A percentile compares a stretch with the other conserved stretches of the same genome.
Evolutionary conservation across 92 coral and sea anemone genomes (phyloP).

Genomic region (Epizoanthus ramosus): DNA sequence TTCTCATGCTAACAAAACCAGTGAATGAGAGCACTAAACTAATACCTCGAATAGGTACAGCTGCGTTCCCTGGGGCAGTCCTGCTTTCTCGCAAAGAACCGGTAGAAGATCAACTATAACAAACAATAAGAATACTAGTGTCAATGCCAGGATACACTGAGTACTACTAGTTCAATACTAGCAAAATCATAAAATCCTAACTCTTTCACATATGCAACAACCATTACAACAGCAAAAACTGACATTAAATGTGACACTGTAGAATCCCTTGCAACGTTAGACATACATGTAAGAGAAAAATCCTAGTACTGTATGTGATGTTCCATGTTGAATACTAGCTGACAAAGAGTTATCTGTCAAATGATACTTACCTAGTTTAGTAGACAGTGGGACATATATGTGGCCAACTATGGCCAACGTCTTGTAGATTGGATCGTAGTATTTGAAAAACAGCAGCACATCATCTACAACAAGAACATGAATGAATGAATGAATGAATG

Average conservation of each 20-base stretch:
- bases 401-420: conserved; percentile 86
- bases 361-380: conserved; percentile 80
- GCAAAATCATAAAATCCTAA: neutral
- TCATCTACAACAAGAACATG: conserved; percentile 59
- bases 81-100: conserved; percentile 85
- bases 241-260: no score
- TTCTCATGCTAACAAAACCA: neutral
- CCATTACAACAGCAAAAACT: no score
- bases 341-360: neutral
- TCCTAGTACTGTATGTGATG: no score
- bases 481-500: no score
- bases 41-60: conserved; percentile 83
- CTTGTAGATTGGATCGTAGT: conserved; percentile 85
- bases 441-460: conserved; percentile 93
- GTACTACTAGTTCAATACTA: neutral
- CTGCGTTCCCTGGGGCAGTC: conserved; percentile 85
- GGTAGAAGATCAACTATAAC: conserved; percentile 80
- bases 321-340: neutral
- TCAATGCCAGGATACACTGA: neutral
- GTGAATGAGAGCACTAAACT: neutral
- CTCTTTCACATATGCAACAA: no score
- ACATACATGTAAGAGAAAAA: neutral
- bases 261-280: neutral
- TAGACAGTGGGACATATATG: conserved; percentile 69
- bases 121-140: neutral